These are phyloP conservation scores for Rana temporaria DNA, from an alignment of 2,113 vertebrate species.

Conservation along the genomic window DNA sequence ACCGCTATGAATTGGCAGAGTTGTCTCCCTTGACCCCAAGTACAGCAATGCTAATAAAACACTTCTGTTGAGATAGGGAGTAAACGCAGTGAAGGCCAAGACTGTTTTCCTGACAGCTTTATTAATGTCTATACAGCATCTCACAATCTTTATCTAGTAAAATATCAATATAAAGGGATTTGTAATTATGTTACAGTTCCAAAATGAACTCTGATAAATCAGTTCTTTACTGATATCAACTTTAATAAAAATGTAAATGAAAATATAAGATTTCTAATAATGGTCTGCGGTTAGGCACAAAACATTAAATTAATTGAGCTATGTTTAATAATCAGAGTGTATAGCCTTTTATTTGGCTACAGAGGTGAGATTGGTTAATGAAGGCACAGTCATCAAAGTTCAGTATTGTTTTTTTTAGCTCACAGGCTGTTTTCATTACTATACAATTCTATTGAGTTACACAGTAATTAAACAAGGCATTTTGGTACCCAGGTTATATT, in stretches of 20 bases:
- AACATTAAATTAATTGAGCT: not conserved
- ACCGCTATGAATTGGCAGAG: not conserved
- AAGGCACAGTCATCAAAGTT: too few species aligned
- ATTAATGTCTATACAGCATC: not conserved
- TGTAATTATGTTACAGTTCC: not conserved
- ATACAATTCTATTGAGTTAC: too few species aligned
- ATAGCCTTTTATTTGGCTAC: not conserved
- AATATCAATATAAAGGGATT: not conserved
- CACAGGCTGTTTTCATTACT: too few species aligned
- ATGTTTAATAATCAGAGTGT: not conserved
- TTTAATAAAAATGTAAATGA: not conserved
- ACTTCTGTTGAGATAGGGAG: constrained; percentile 6
- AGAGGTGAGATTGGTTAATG: too few species aligned
- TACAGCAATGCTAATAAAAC: constrained; percentile 13
- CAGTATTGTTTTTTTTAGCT: too few species aligned
- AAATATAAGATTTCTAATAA: not conserved
- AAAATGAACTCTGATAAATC: not conserved
- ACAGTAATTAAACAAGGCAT: too few species aligned
- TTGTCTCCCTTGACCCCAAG: constrained; percentile 15
- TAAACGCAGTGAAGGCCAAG: constrained; percentile 7
- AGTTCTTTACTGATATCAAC: not conserved
- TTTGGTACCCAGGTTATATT: too few species aligned
- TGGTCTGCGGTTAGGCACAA: not conserved
- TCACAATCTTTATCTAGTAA: not conserved
- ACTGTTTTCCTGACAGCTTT: constrained; percentile 6